Evolutionary conservation across 2,797 vertebrate species (phyloP), one percentile per base, ranked within the genome.

Genomic region (Tolypeutes matacus): DNA sequence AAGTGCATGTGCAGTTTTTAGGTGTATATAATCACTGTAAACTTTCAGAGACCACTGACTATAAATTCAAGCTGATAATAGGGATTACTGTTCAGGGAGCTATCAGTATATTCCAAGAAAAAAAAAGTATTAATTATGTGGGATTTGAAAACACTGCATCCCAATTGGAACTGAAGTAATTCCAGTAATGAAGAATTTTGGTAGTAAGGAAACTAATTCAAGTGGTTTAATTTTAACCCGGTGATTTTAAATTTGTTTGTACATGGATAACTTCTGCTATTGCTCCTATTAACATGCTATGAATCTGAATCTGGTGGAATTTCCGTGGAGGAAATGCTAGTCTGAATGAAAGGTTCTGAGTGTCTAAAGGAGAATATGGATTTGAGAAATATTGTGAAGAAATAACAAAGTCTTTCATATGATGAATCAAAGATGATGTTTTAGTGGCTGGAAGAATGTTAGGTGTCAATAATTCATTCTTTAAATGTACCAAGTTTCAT

Each of bases 291-390:
- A 82, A n/a, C 53, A 42, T 64, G 23, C 3, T 81, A n/a, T 25
- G 2, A n/a, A 39, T 76, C 62, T 46, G 36, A 89, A 12, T 80
- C 31, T 20, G 34, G 2, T 62, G n/a, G 13, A 80, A 60, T 81
- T 89, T 72, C n/a, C 53, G 62, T 3, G 58, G 13, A 60, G 23
- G 49, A 90, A 56, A 73, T 73, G 39, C 39, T 27, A 23, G 23
- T 42, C 7, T 76, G 42, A 90, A 49, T 81, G 53, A 39, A 53
- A 93, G 82, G 21, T 84, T 75, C 36, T 49, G 27, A 53, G 49
- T 72, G 7, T 77, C 25, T 87, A 62, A 90, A 77, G n/a, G 25
- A 80, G 36, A 89, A 93, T 86, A 64, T 27, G 89, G 36, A 34
- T 80, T 80, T 85, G 31, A 76, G 31, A 93, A 96, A 27, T 76